Evolutionary conservation across 2,113 vertebrate genomes (phyloP), one percentile per base, ranked within the genome.

Genomic region (Morone chrysops): DNA sequence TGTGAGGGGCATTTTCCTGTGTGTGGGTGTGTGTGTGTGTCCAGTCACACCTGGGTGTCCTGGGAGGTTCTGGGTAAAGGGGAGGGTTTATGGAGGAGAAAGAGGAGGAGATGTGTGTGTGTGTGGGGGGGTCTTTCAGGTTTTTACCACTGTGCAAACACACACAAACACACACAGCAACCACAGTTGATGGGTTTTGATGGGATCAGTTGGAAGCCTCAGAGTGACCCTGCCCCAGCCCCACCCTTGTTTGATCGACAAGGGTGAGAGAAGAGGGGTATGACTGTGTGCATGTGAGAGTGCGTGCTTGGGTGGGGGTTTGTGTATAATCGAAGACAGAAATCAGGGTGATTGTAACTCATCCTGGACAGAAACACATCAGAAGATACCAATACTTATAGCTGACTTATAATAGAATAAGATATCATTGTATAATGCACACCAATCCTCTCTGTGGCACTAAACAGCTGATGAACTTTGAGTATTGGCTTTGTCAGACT

Each of bases 71-170:
- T 76, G 63, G 20, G 50, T 80, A 68, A 80, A 88, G 86, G 81
- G 87, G 82, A 76, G 85, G 81, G 80, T 72, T 92, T 91, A 83
- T 86, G 67, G 78, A 81, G 76, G 69, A 78, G 77, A 53, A 81
- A 66, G 57, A 79, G 76, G 75, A 70, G 80, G 54, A 50, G 72
- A 31, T 31, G 31, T 31, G 31, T 31, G 31, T 31, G 31, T 31
- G 31, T 31, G 41, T 73, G 38, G 31, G 73, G 8, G 70, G 76
- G 22, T 53, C 91, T 92, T 90, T 93, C 81, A 93, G 92, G 93
- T 75, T 93, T 94, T 95, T 94, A 95, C 91, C 90, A 92, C 94
- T 94, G 92, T 77, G 92, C 90, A 94, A 96, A 87, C 84, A 70
- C 68, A 72, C 70, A 65, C 83, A 86, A 88, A 91, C 69, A 72